Base-by-base conservation (phyloP, 2,113 vertebrate genomes). In the Rattus rattus region DNA sequence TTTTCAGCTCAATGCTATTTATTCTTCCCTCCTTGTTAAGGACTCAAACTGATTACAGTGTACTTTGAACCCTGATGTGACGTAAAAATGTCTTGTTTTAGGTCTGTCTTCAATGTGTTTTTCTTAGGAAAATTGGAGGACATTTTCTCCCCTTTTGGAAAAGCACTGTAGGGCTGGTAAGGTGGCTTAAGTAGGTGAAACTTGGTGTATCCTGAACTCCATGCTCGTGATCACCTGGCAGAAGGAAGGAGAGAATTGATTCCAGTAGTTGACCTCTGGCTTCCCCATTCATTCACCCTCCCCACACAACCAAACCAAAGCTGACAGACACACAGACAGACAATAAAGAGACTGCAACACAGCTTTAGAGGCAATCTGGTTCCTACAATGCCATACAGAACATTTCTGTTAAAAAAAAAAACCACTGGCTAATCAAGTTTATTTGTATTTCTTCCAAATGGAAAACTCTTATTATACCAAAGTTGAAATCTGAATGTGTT, bases 391-490 rank as follows among this genome's bases (percentile, higher is more conserved):
- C 72, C 5, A 81, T 85, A 22, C 77, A 65, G 93, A 93, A 72
- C 56, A 81, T 93, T 75, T 90, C 49, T 83, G 30, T 65, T 52
- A 85, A 88, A 11, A 59, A 24, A 72, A 17, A 59, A 17, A 95
- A 94, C 90, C 88, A 19, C 83, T 83, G 67, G 12, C 52, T 73
- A 76, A 79, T 92, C 2, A 84, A 28, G 1, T 84, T 94, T 92
- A 92, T 86, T 94, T 96, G 24, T 88, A 49, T 88, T 80, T 92
- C 80, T 95, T 95, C 77, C 20, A 75, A 89, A 54, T 80, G n/a
- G 67, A 93, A 92, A 92, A 56, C 5, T 72, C 28, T 43, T 7
- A 6, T 63, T 67, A 30, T 47, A 61, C 49, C 16, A 67, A 75
- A 76, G 2, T 70, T 94, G 88, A 84, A 92, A 95, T 76, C 73